These are phyloP conservation scores for Balanococcus diminutus DNA, from an alignment of 2,888 invertebrate species.

Conservation along the genomic window DNA sequence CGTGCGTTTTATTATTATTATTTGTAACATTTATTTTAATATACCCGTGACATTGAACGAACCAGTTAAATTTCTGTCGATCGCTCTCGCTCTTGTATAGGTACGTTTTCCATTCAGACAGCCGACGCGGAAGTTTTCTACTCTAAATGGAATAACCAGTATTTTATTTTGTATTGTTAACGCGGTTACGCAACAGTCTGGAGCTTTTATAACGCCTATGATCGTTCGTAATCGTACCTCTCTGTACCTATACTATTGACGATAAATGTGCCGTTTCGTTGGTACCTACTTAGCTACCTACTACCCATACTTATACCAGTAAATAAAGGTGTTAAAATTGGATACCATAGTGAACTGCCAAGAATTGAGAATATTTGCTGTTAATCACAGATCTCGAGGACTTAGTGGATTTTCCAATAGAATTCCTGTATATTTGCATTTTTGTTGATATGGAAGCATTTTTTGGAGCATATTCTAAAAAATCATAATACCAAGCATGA, in stretches of 20 bases:
- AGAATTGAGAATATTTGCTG: no score
- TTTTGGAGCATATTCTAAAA: no score
- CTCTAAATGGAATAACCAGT: slow-evolving; percentile 36
- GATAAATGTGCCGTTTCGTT: not conserved
- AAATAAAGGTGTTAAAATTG: no score
- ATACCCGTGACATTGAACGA: slow-evolving; percentile 31
- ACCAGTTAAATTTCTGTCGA: slow-evolving; percentile 38
- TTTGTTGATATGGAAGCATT: no score
- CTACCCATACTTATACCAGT: no score
- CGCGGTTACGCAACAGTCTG: slow-evolving; percentile 23
- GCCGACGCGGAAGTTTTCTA: slow-evolving; percentile 42
- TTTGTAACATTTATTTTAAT: slow-evolving; percentile 35
- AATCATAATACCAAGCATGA: no score
- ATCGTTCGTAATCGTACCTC: not conserved
- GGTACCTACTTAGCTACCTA: no score
- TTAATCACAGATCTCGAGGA: no score
- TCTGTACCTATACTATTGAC: not conserved
- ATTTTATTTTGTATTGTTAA: slow-evolving; percentile 24
- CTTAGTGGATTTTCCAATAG: no score
- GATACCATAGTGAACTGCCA: no score
- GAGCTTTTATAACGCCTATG: slow-evolving; percentile 20
- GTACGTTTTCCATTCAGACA: slow-evolving; percentile 20
- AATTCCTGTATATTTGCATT: no score
- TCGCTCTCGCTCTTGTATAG: slow-evolving; percentile 10
- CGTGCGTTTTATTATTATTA: slow-evolving; percentile 33